Evolutionary conservation across 37 sponge, comb jelly and placozoan species (phyloP).

Genomic region (Beroe forskalii): DNA sequence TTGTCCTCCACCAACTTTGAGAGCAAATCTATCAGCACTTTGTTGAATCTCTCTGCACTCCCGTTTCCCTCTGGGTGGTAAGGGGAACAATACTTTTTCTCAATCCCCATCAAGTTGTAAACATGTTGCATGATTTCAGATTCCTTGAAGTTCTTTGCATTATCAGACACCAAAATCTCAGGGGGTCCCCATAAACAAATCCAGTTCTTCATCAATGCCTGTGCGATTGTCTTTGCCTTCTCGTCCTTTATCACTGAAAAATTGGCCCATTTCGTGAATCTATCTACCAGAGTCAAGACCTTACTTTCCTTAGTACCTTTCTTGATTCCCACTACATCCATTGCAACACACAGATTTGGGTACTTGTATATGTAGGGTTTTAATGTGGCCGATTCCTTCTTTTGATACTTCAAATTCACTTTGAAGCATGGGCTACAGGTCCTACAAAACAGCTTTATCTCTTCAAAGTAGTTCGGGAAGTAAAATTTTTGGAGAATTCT

Average conservation of each 20-base stretch:
- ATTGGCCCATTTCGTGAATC: conserved; percentile 5
- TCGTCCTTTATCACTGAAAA: background rate
- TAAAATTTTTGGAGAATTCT: conserved; percentile 23
- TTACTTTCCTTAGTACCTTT: background rate
- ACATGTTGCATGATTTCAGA: conserved; percentile 18
- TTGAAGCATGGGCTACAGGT: conserved; percentile 24
- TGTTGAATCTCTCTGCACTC: conserved; percentile 17
- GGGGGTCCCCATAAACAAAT: background rate
- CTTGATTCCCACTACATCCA: conserved; percentile 5
- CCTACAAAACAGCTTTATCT: background rate
- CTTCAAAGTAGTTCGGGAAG: background rate
- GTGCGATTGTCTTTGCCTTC: conserved; percentile 7
- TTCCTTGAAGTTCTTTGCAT: background rate
- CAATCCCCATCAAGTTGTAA: background rate
- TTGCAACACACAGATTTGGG: background rate
- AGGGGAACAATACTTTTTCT: conserved; percentile 50
- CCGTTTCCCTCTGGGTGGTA: conserved; percentile 57
- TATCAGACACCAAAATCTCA: background rate
- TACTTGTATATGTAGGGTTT: background rate
- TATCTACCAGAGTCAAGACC: conserved; percentile 22
- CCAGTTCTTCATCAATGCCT: background rate
- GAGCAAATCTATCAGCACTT: conserved; percentile 17
- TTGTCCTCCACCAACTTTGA: conserved; percentile 20
- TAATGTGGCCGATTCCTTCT: background rate
- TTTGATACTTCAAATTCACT: background rate